phyloP scores from a whole-genome alignment of 1,140 invertebrate genomes.

The Bilobella aurantiaca region DNA sequence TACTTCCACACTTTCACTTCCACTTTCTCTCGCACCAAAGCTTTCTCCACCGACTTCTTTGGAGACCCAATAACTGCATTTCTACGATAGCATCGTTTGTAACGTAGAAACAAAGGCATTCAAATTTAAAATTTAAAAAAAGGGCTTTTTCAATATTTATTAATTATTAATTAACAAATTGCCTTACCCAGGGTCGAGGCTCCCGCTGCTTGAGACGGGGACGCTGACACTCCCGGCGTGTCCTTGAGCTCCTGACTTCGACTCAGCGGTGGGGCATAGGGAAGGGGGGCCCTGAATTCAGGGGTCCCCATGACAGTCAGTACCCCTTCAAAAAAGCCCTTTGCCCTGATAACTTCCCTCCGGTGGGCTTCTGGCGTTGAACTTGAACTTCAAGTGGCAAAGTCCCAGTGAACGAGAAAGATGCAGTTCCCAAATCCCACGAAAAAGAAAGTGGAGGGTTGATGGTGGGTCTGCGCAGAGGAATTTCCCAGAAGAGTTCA shows the following conservation, averaged over 20 bases:
- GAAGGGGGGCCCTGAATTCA: not conserved
- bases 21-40: not conserved
- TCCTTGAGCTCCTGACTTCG: not conserved
- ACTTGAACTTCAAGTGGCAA: not conserved
- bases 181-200: too few species aligned
- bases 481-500: not conserved
- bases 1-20: not conserved
- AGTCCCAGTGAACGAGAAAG: not conserved
- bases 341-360: not conserved
- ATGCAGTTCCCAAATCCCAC: not conserved
- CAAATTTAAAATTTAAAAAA: too few species aligned
- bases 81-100: too few species aligned
- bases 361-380: not conserved
- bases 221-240: too few species aligned
- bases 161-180: too few species aligned
- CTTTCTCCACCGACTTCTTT: slow-evolving; percentile 5
- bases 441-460: not conserved
- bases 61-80: not conserved
- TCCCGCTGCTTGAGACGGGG: too few species aligned
- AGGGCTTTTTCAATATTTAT: too few species aligned
- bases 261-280: not conserved
- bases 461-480: not conserved
- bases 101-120: too few species aligned
- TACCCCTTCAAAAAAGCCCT: not conserved
- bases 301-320: not conserved